Percentiles rank a stretch among this genome's conserved stretches.
Evolutionary conservation across 2,888 invertebrate genomes (phyloP).

Genomic region (Perizoma affinitatum): DNA sequence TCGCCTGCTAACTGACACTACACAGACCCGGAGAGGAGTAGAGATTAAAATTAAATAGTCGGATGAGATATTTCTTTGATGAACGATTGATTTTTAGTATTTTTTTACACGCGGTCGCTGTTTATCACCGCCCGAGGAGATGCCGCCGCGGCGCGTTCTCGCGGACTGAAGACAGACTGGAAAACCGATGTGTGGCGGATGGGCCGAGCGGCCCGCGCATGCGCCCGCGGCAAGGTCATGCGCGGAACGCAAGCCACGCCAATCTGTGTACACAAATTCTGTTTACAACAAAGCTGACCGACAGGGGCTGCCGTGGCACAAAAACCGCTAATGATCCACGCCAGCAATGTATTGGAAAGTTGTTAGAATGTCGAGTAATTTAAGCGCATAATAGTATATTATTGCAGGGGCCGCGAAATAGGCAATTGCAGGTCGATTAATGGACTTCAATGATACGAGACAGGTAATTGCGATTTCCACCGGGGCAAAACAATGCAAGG

Average conservation of each 20-base stretch:
- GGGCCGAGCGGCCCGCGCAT: conserved; percentile 53
- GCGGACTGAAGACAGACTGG: conserved; percentile 66
- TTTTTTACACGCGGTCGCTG: conserved; percentile 42
- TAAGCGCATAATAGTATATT: too few relatives aligned
- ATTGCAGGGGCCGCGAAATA: too few relatives aligned
- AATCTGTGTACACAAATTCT: conserved; percentile 45
- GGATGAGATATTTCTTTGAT: conserved; percentile 30
- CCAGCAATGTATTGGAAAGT: too few relatives aligned
- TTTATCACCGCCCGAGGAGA: conserved; percentile 27
- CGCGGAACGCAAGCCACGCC: conserved; percentile 49
- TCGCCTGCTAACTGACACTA: conserved; percentile 15
- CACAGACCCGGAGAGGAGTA: conserved; percentile 17
- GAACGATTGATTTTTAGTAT: conserved; percentile 40
- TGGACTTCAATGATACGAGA: too few relatives aligned
- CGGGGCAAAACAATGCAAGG: too few relatives aligned
- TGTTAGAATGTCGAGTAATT: too few relatives aligned
- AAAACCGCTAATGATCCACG: neutral
- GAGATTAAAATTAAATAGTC: conserved; percentile 5
- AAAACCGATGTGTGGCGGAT: conserved; percentile 45
- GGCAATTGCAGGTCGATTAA: too few relatives aligned
- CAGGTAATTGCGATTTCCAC: too few relatives aligned
- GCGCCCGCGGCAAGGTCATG: conserved; percentile 71
- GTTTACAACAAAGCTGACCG: conserved; percentile 17
- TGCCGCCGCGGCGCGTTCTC: conserved; percentile 56
- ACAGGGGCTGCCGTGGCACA: conserved; percentile 3